These are phyloP conservation scores for Florisuga fusca DNA, from an alignment of 2,797 vertebrate species.

Conservation along the genomic window DNA sequence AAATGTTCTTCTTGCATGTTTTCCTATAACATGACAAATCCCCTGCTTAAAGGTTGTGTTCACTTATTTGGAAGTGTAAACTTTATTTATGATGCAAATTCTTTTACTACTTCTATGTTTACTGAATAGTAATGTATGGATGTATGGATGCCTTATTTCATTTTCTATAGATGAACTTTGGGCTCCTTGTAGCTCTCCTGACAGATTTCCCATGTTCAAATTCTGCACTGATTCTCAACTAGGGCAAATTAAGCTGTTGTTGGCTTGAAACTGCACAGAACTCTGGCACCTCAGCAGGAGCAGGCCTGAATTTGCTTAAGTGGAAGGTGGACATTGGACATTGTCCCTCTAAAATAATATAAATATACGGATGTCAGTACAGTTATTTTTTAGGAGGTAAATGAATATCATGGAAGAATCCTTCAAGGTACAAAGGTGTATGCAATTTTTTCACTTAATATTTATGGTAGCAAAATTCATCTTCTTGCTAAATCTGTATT, in stretches of 20 bases:
- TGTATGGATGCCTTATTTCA: not conserved
- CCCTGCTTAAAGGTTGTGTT: not conserved
- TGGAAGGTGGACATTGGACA: not conserved
- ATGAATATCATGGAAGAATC: conserved; percentile 17
- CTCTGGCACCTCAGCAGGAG: not conserved
- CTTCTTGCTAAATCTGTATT: conserved; percentile 41
- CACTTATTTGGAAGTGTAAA: not conserved
- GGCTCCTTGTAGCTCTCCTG: not conserved
- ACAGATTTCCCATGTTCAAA: conserved; percentile 21
- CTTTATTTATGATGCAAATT: not conserved
- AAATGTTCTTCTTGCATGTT: not conserved
- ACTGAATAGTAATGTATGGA: not conserved
- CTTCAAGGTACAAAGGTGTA: conserved; percentile 8
- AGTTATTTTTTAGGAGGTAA: conserved; percentile 23
- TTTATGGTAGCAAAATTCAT: conserved; percentile 45
- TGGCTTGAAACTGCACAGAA: not conserved
- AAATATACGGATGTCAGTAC: not conserved
- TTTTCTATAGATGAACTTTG: not conserved
- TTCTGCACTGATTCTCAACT: conserved; percentile 8
- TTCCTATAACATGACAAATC: not conserved
- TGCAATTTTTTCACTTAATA: conserved; percentile 55
- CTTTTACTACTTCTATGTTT: not conserved
- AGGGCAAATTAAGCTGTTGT: conserved; percentile 19
- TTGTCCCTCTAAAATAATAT: not conserved
- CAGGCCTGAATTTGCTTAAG: not conserved